Evolutionary conservation across 1,140 invertebrate genomes (phyloP), one percentile per base, ranked within the genome.

Genomic region (Artemia franciscana): DNA sequence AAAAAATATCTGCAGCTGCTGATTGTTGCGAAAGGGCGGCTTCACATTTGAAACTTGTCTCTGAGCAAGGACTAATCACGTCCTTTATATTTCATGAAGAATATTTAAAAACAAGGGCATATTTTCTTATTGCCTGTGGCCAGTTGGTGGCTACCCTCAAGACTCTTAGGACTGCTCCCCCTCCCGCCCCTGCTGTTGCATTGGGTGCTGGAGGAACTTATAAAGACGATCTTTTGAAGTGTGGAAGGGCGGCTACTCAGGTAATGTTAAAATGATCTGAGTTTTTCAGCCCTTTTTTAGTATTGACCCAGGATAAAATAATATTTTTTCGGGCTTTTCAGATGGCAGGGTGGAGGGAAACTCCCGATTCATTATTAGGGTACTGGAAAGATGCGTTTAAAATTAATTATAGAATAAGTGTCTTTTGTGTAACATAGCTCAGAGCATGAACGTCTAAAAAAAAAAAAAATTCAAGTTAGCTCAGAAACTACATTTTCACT

Each of bases 161-260:
- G 69, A 84, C 86, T 51, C 78, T 93, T 25, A 86, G 86, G 67
- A 89, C 90, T 62, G 86, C 89, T 59, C 91, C 91, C 24, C 90
- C 91, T 26, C 89, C 91, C 2, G 91, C 91, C 2, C 79, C 82
- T 1, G 82, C 86, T 7, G 79, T 90, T 58, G 88, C 87, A 0
- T 76, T 82, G 61, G 80, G 78, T 18, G 85, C 82, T 5, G 21
- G 39, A 15, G 39, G 39, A 51, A 15, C 39, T 1, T 51, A 51
- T 51, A 78, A 86, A 62, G 88, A 91, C 69, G 86, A 91, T 68
- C 77, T 88, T 12, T 82, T 86, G 65, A 79, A 84, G 67, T 89
- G 84, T 73, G 86, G 88, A 1, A 80, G 88, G 65, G 83, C 90
- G 3, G 84, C 86, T 0, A 81, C 81, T 70, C 86, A 88, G 75